Evolutionary conservation across 2,888 invertebrate species (phyloP).

Genomic region (Eucriotettix oculatus): DNA sequence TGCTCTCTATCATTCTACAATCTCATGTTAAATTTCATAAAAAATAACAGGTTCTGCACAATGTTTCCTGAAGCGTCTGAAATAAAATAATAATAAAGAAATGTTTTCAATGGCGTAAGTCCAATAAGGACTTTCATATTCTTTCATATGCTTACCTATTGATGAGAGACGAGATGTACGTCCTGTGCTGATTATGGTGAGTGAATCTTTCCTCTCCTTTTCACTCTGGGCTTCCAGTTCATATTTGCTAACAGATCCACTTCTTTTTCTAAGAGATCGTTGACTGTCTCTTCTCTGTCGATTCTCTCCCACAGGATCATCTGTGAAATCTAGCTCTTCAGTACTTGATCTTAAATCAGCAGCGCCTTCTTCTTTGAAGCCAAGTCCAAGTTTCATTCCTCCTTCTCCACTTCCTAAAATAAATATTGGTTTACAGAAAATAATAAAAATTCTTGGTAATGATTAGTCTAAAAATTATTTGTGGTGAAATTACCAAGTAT

Average conservation of each 20-base stretch:
- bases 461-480: too few relatives aligned
- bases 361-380: constrained; percentile 41
- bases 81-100: neutral
- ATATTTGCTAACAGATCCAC: constrained; percentile 26
- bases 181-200: constrained; percentile 45
- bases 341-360: constrained; percentile 72
- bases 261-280: neutral
- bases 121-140: neutral
- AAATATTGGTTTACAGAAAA: too few relatives aligned
- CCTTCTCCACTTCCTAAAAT: constrained; percentile 1
- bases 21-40: too few relatives aligned
- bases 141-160: constrained; percentile 29
- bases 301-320: constrained; percentile 37
- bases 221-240: constrained; percentile 23
- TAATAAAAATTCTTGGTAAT: too few relatives aligned
- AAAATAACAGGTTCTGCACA: too few relatives aligned
- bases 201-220: constrained; percentile 18
- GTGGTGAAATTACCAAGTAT: too few relatives aligned
- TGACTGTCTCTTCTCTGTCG: neutral
- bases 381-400: constrained; percentile 8
- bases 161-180: constrained; percentile 68
- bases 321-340: constrained; percentile 64
- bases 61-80: neutral
- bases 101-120: neutral
- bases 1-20: too few relatives aligned